phyloP scores from a whole-genome alignment of 2,797 vertebrate genomes.

The Urocyon cinereoargenteus region DNA sequence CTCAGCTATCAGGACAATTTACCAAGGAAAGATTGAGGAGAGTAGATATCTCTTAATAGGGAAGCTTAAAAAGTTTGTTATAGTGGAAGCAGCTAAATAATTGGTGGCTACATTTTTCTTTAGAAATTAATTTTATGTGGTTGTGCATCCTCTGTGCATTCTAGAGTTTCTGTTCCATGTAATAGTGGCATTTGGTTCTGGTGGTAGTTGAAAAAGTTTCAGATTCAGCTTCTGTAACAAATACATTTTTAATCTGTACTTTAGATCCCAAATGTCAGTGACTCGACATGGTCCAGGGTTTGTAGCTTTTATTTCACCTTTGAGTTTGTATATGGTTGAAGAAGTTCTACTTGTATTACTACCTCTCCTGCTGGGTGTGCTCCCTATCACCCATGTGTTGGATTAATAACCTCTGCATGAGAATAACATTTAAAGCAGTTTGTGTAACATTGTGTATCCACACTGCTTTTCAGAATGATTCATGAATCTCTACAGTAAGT shows the following conservation, averaged over 20 bases:
- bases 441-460: accelerated
- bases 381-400: background rate
- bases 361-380: background rate
- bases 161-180: background rate
- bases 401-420: background rate
- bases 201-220: background rate
- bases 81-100: slow-evolving; percentile 9
- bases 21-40: background rate
- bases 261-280: background rate
- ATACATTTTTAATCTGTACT: background rate
- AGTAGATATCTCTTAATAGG: background rate
- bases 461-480: background rate
- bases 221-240: background rate
- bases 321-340: background rate
- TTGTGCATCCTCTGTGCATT: background rate
- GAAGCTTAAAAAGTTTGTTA: slow-evolving; percentile 2
- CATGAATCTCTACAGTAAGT: background rate
- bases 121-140: slow-evolving; percentile 12
- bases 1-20: background rate
- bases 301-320: background rate
- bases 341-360: background rate
- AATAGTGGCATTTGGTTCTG: background rate
- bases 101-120: background rate
- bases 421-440: background rate
- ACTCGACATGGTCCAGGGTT: background rate